These are phyloP conservation scores for Pocillopora grandis DNA, from an alignment of 92 coral and sea anemone genomes.

Conservation along the genomic window DNA sequence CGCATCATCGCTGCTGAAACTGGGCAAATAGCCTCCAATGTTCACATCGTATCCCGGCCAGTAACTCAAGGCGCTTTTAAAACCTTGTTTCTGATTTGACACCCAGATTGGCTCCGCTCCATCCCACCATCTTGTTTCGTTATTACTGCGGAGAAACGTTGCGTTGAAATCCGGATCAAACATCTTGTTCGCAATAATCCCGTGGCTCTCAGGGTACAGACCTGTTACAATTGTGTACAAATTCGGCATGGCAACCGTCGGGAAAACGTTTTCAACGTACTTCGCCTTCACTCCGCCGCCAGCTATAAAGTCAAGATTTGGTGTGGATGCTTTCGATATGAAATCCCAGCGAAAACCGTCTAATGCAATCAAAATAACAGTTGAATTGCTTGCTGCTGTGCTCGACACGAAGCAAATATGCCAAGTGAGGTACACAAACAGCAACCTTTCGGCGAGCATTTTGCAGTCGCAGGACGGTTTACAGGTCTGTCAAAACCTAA, in stretches of 20 bases:
- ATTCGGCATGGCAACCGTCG: conserved; percentile 77
- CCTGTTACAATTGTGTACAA: conserved; percentile 82
- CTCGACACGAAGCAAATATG: not conserved
- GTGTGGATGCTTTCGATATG: conserved; percentile 65
- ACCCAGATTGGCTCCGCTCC: conserved; percentile 87
- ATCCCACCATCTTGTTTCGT: conserved; percentile 90
- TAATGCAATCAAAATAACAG: conserved; percentile 66
- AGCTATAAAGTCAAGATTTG: conserved; percentile 65
- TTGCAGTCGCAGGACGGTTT: not conserved
- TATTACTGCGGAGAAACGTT: conserved; percentile 50
- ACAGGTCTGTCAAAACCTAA: not conserved
- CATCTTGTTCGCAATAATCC: conserved; percentile 74
- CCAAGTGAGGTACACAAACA: not conserved
- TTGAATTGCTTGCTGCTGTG: conserved; percentile 23
- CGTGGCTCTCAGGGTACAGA: conserved; percentile 89
- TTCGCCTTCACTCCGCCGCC: conserved; percentile 74
- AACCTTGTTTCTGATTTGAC: conserved; percentile 85
- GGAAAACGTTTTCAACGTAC: conserved; percentile 77
- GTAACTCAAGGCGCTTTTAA: conserved; percentile 71
- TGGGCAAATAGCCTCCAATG: conserved; percentile 63
- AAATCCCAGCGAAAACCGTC: conserved; percentile 90
- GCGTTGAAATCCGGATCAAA: conserved; percentile 79
- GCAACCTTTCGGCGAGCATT: not conserved
- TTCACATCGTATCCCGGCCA: conserved; percentile 84
- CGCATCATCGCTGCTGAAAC: conserved; percentile 46